phyloP scores from a whole-genome alignment of 2,797 vertebrate genomes.

The Sorex maritimensis region DNA sequence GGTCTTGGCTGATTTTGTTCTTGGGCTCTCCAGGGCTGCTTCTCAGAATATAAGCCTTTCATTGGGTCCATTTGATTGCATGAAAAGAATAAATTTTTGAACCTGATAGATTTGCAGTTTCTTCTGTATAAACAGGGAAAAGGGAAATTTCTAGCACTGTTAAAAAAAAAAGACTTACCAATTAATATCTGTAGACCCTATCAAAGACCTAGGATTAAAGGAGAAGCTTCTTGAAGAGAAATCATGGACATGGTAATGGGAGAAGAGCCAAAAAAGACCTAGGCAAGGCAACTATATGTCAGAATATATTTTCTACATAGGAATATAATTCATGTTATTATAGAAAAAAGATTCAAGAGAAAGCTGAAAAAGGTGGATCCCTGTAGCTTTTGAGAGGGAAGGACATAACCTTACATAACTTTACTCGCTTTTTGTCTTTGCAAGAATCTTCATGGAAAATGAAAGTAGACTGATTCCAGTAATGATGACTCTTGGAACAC shows the following conservation, averaged over 20 bases:
- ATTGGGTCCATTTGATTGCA: not conserved
- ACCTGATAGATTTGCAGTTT: not conserved
- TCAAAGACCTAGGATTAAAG: not conserved
- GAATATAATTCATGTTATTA: not conserved
- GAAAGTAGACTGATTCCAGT: slow-evolving; percentile 10
- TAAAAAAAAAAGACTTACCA: not conserved
- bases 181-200: not conserved
- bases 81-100: not conserved
- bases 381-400: slow-evolving; percentile 45
- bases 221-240: not conserved
- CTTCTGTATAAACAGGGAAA: not conserved
- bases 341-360: not conserved
- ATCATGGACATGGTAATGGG: not conserved
- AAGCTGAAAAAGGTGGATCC: not conserved
- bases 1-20: not conserved
- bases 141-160: not conserved
- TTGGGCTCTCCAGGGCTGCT: not conserved
- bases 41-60: not conserved
- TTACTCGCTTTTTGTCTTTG: slow-evolving; percentile 17
- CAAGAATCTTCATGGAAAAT: not conserved
- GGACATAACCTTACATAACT: not conserved
- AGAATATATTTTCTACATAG: too few species aligned
- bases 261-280: slow-evolving; percentile 5
- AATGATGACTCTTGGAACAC: too few species aligned
- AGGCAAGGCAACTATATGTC: not conserved